These are phyloP conservation scores for Trididemnum miniatum DNA, from an alignment of 23 tunicate genomes.

Conservation along the genomic window DNA sequence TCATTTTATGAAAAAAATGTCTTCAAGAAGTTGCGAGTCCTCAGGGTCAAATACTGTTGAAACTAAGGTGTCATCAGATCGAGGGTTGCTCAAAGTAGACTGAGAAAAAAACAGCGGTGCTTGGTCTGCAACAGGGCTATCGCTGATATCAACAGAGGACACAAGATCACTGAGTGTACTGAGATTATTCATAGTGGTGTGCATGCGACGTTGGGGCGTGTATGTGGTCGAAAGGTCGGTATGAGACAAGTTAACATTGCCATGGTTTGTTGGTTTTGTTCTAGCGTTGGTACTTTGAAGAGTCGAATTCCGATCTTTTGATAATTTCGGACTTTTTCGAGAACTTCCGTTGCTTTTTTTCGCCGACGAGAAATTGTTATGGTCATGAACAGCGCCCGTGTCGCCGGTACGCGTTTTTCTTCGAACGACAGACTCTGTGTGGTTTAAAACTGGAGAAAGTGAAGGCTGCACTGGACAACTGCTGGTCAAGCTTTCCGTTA, in stretches of 20 bases:
- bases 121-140: background rate
- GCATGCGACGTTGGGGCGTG: background rate
- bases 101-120: background rate
- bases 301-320: background rate
- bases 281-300: background rate
- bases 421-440: background rate
- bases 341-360: background rate
- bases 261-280: background rate
- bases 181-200: constrained; percentile 42
- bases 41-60: constrained; percentile 54
- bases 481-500: background rate
- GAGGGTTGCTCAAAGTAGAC: background rate
- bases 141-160: background rate
- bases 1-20: constrained; percentile 54
- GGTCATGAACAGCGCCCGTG: background rate
- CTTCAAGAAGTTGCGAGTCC: constrained; percentile 43
- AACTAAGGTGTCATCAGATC: background rate
- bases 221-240: no score
- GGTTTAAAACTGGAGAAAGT: background rate
- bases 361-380: background rate
- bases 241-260: background rate
- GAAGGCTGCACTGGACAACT: background rate
- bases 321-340: background rate
- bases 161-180: constrained; percentile 50
- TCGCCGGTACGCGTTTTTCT: background rate